Evolutionary conservation across 2,797 vertebrate species (phyloP).

Genomic region (Rhincodon typus): DNA sequence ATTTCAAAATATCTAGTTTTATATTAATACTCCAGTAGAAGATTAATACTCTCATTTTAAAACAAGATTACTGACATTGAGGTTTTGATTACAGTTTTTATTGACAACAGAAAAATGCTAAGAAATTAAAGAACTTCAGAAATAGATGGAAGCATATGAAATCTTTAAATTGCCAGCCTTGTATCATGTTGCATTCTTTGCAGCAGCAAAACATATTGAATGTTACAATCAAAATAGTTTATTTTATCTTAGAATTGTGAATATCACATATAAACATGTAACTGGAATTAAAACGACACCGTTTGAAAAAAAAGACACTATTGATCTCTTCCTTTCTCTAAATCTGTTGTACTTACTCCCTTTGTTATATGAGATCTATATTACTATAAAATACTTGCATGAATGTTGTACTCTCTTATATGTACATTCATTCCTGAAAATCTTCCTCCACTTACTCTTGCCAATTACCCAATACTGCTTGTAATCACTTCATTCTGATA

Average conservation of each 20-base stretch:
- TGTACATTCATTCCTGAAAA: neutral
- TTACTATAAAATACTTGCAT: neutral
- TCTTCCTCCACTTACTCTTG: neutral
- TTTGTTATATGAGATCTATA: neutral
- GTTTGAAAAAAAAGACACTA: neutral
- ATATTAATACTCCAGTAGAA: neutral
- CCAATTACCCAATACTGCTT: neutral
- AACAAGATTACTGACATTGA: conserved; percentile 1
- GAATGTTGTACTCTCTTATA: neutral
- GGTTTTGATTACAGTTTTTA: conserved; percentile 4
- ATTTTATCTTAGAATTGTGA: neutral
- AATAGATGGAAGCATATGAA: neutral
- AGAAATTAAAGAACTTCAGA: neutral
- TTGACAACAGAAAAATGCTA: neutral
- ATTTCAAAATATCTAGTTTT: conserved; percentile 7
- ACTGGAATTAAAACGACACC: neutral
- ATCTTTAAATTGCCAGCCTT: neutral
- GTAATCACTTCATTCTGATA: neutral
- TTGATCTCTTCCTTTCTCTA: no score
- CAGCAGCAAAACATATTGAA: neutral
- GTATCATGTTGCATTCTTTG: neutral
- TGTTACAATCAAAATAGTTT: neutral
- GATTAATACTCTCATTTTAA: neutral
- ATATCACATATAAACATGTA: neutral
- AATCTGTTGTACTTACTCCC: neutral